Evolutionary conservation across 2,888 invertebrate species (phyloP).

Genomic region (Athalia cordata): DNA sequence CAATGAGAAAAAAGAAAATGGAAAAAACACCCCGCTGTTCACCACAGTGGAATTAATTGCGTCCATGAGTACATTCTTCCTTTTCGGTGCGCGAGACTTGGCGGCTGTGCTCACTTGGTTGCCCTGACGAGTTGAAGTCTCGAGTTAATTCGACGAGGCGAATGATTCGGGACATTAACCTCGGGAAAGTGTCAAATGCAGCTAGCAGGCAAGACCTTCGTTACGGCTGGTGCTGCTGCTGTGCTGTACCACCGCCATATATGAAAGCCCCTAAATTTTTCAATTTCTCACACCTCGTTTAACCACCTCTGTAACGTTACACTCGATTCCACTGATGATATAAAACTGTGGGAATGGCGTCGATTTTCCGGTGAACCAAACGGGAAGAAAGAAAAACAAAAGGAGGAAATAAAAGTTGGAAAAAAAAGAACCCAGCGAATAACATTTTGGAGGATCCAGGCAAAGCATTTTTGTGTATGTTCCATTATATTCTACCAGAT

Average conservation of each 20-base stretch:
- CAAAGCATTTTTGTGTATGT: neutral
- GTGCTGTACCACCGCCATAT: too few species aligned
- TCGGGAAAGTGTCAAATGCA: conserved; percentile 35
- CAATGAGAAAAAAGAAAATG: neutral
- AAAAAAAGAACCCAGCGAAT: too few species aligned
- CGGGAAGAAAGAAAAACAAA: too few species aligned
- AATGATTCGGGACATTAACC: conserved; percentile 44
- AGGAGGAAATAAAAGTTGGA: too few species aligned
- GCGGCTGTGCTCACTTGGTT: neutral
- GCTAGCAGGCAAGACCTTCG: conserved; percentile 12
- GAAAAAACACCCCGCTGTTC: neutral
- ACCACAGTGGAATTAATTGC: conserved; percentile 24
- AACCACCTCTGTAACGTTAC: conserved; percentile 32
- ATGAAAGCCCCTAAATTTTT: conserved; percentile 19
- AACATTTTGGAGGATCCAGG: neutral
- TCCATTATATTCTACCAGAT: neutral
- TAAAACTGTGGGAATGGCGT: conserved; percentile 29
- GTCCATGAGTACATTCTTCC: neutral
- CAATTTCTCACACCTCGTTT: conserved; percentile 44
- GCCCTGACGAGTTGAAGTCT: conserved; percentile 10
- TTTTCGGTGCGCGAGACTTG: neutral
- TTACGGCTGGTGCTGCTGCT: neutral
- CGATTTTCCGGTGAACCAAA: too few species aligned
- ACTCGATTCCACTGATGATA: neutral
- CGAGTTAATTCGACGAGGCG: conserved; percentile 45